These are phyloP conservation scores for Brachionus calyciflorus DNA, from an alignment of 1,140 invertebrate species.

Conservation along the genomic window DNA sequence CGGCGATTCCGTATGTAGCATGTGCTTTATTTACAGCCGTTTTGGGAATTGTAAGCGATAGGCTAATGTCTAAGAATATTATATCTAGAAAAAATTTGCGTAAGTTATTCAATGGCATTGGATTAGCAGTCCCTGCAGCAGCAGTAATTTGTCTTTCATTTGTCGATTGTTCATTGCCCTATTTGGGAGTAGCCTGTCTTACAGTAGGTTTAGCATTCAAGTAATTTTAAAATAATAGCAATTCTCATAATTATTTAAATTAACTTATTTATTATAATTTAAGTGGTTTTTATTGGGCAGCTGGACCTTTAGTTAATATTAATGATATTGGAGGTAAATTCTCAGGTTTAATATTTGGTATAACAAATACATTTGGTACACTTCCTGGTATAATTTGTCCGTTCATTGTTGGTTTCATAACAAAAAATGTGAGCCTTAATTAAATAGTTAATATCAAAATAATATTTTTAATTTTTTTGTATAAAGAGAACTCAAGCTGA, in stretches of 20 bases:
- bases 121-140: not conserved
- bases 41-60: not conserved
- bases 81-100: not conserved
- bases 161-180: not conserved
- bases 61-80: not conserved
- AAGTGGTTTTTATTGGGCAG: constrained; percentile 52
- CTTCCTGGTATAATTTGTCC: constrained; percentile 59
- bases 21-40: not conserved
- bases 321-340: constrained; percentile 84
- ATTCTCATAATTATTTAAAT: not conserved
- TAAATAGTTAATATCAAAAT: not conserved
- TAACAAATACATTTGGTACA: constrained; percentile 58
- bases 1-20: not conserved
- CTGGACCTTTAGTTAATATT: constrained; percentile 80
- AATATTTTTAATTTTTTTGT: not conserved
- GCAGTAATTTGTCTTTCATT: not conserved
- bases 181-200: not conserved
- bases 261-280: constrained; percentile 10
- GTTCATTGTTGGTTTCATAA: constrained; percentile 54
- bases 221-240: not conserved
- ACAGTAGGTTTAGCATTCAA: not conserved
- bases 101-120: not conserved
- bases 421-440: constrained; percentile 50
- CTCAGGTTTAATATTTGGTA: constrained; percentile 67
- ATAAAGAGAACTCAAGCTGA: constrained; percentile 34